These are phyloP conservation scores for Clarias fuscus DNA, from an alignment of 2,797 vertebrate species.

Conservation along the genomic window DNA sequence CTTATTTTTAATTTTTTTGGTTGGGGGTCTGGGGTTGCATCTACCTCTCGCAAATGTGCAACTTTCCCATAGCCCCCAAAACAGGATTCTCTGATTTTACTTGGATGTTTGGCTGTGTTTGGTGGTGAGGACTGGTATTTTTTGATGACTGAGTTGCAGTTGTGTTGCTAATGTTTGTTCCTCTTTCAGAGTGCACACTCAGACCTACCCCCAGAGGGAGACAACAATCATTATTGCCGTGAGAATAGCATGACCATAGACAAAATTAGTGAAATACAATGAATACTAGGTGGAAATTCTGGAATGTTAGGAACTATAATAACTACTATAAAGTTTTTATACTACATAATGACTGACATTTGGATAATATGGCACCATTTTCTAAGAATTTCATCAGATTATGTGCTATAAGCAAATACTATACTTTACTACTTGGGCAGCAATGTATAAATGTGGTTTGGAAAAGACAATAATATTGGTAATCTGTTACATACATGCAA, in stretches of 20 bases:
- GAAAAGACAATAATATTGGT: neutral
- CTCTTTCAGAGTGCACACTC: neutral
- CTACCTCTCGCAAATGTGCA: neutral
- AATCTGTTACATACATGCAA: neutral
- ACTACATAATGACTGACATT: neutral
- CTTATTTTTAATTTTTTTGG: constrained; percentile 53
- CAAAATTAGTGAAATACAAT: neutral
- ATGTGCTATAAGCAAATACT: neutral
- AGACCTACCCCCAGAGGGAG: constrained; percentile 28
- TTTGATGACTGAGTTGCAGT: neutral
- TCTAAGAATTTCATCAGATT: neutral
- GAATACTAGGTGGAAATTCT: neutral
- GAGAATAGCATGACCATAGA: neutral
- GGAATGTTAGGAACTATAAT: neutral
- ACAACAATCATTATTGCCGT: neutral
- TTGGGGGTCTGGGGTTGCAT: neutral
- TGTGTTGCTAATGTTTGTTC: neutral
- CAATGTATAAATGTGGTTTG: neutral
- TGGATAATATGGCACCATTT: neutral
- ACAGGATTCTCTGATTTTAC: neutral
- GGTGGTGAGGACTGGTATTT: neutral
- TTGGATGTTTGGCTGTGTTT: neutral
- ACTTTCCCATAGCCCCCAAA: neutral
- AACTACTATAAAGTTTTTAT: neutral
- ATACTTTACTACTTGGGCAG: neutral